Percentiles rank a stretch among this genome's conserved stretches.
These are phyloP conservation scores for Habropoda laboriosa DNA, from an alignment of 1,140 invertebrate genomes.

Conservation along the genomic window DNA sequence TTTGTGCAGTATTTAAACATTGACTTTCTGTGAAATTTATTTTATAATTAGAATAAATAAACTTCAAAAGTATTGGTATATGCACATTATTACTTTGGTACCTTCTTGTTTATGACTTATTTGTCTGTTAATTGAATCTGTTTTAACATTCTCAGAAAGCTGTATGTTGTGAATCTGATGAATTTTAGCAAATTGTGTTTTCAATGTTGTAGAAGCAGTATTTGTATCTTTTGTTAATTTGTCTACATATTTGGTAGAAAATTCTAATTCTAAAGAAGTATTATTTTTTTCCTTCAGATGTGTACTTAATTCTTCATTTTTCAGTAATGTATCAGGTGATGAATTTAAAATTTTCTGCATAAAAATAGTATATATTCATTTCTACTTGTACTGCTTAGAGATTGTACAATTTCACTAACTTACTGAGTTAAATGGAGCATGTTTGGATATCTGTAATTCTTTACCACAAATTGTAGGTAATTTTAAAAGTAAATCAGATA, in stretches of 20 bases:
- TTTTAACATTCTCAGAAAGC: neutral
- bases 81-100: neutral
- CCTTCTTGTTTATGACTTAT: neutral
- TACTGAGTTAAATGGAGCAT: neutral
- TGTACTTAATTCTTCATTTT: neutral
- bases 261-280: conserved; percentile 1
- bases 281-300: neutral
- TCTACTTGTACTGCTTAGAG: neutral
- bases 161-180: conserved; percentile 11
- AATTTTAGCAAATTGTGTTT: conserved; percentile 12
- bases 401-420: neutral
- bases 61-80: neutral
- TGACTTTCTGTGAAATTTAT: neutral
- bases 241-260: neutral
- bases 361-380: no score
- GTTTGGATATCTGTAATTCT: conserved; percentile 46
- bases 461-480: conserved; percentile 58
- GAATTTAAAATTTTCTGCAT: neutral
- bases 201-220: neutral
- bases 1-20: neutral
- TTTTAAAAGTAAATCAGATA: conserved; percentile 51
- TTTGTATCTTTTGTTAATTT: neutral
- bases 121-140: neutral
- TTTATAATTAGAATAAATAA: neutral
- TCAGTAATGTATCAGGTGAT: neutral